Conservation (phyloP, 2,888 invertebrate genomes). For the Megamerina dolium region DNA sequence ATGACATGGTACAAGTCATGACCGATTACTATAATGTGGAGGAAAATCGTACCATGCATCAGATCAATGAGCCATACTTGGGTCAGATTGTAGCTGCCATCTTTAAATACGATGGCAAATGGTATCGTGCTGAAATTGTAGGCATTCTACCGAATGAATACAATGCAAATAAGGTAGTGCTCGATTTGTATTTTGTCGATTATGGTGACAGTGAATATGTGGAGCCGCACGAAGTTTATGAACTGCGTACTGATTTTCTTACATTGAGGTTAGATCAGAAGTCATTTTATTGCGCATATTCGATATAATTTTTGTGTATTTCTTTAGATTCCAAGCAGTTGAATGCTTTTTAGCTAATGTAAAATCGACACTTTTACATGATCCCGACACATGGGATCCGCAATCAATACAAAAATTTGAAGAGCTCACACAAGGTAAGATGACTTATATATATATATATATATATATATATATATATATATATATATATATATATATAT, state of each 20-base stretch:
- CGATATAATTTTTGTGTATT: neutral
- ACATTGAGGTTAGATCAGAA: slow-evolving; percentile 38
- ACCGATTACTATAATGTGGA: slow-evolving; percentile 67
- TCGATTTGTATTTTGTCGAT: slow-evolving; percentile 76
- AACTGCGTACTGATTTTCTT: slow-evolving; percentile 63
- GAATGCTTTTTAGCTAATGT: slow-evolving; percentile 78
- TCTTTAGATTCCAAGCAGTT: slow-evolving; percentile 63
- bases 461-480: neutral
- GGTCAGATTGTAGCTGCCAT: slow-evolving; percentile 83
- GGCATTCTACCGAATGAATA: slow-evolving; percentile 59
- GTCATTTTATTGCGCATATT: slow-evolving; percentile 2
- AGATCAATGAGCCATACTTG: slow-evolving; percentile 54
- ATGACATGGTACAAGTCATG: slow-evolving; percentile 75
- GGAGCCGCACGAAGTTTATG: slow-evolving; percentile 60
- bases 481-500: too few species aligned
- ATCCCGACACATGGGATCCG: slow-evolving; percentile 56
- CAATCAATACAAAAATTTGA: slow-evolving; percentile 63
- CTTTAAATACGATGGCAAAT: slow-evolving; percentile 74
- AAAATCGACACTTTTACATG: slow-evolving; percentile 52
- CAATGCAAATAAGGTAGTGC: slow-evolving; percentile 56
- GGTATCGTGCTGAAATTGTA: slow-evolving; percentile 62
- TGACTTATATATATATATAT: neutral
- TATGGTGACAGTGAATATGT: slow-evolving; percentile 78
- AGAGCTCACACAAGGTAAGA: slow-evolving; percentile 59
- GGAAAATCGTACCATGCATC: slow-evolving; percentile 60